Conservation (phyloP, 2,888 invertebrate genomes). For the Drosophila merina region DNA sequence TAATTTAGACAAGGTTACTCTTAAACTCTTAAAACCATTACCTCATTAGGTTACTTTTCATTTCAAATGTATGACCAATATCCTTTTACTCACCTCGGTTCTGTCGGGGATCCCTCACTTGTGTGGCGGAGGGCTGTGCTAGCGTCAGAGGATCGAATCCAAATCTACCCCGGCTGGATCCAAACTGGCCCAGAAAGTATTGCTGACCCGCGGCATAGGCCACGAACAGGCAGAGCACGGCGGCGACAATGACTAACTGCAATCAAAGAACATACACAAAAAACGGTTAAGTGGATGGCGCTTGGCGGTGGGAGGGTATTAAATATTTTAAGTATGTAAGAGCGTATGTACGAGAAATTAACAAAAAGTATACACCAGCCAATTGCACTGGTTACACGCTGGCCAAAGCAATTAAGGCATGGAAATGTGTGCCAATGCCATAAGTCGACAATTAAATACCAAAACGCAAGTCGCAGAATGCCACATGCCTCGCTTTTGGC, state of each 20-base stretch:
- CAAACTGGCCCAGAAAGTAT: slow-evolving; percentile 77
- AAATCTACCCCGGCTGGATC: slow-evolving; percentile 66
- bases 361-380: slow-evolving; percentile 1
- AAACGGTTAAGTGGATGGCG: background rate
- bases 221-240: slow-evolving; percentile 80
- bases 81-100: slow-evolving; percentile 79
- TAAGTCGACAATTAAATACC: slow-evolving; percentile 68
- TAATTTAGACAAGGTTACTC: background rate
- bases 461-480: slow-evolving; percentile 58
- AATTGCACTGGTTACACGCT: slow-evolving; percentile 44
- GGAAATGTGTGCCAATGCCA: slow-evolving; percentile 79
- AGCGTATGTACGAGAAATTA: background rate
- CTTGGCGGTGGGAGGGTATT: background rate
- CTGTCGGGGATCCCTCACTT: slow-evolving; percentile 82
- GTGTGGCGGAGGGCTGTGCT: slow-evolving; percentile 62
- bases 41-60: too few species aligned
- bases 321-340: background rate
- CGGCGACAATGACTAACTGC: slow-evolving; percentile 80
- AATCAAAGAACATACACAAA: slow-evolving; percentile 44
- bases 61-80: background rate
- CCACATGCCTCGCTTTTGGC: slow-evolving; percentile 39
- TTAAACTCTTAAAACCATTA: too few species aligned
- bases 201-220: slow-evolving; percentile 81
- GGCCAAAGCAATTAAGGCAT: slow-evolving; percentile 70
- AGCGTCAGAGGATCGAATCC: slow-evolving; percentile 74